Base-by-base conservation (phyloP, 2,113 vertebrate genomes). In the Psephotus haematonotus region DNA sequence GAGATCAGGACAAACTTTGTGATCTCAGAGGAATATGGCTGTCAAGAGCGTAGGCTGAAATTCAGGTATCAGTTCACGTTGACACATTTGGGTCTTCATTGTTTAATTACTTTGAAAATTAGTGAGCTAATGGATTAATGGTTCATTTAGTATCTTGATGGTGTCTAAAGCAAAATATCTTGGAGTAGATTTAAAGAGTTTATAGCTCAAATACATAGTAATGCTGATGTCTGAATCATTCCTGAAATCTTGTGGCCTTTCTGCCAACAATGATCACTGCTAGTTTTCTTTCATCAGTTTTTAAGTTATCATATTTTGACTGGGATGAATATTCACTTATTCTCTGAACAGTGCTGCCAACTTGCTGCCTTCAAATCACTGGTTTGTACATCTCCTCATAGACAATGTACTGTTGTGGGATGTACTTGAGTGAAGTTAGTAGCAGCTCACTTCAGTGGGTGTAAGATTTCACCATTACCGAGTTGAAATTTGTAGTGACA, bases 81-180 rank as follows among this genome's bases (percentile, higher is more conserved):
- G 62, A 76, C 6, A 22, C 7, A 44, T 83, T 50, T 64, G 29
- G 77, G 50, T 39, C 68, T 86, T 89, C 68, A 81, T 57, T 67
- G 79, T 88, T 90, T 82, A 74, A 77, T 88, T 88, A 43, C 55
- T 90, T 94, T 76, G 80, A 90, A 92, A 97, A 90, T 86, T 75
- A 75, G 43, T 78, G 50, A 70, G 6, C 37, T 80, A 80, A 49
- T 82, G 75, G 52, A 25, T 46, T 69, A 31, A 46, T 35, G 29
- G 46, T 64, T 37, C 16, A 3, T 92, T 80, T 94, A 69, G 22
- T 90, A 46, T 46, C 39, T 67, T 78, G n/a, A 55, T 1, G 4
- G 35, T 55, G 29, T 68, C 25, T 35, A 74, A 33, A 20, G 18
- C 19, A 86, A 83, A 81, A 27, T 93, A 35, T 23, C 44, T 83